Evolutionary conservation across 2,888 invertebrate genomes (phyloP), one percentile per base, ranked within the genome.

Genomic region (Pseudoips prasinana): DNA sequence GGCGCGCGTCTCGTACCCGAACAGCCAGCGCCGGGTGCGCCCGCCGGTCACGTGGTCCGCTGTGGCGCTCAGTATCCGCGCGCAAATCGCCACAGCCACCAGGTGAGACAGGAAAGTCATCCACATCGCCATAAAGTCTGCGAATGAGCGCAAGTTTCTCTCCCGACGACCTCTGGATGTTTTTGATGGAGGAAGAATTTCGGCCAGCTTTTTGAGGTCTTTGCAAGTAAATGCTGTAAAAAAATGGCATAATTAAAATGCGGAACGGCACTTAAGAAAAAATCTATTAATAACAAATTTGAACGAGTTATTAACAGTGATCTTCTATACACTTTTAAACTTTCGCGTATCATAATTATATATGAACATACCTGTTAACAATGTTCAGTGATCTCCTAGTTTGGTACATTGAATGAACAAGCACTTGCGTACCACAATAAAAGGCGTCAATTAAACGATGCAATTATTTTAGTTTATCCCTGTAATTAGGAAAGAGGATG

Each of bases 41-140:
- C 91, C 91, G 8, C 84, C 90, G 17, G 90, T 91, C 36, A 92
- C 90, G 46, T 92, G 92, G 56, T 92, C 92, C 4, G 92, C 89
- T 0, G 92, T 91, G 1, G 92, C 91, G 39, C 91, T 91, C 8
- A 92, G 82, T 8, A 91, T 88, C 42, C 92, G 78, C 7, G 92
- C 91, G 51, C 91, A 92, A 0, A 91, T 90, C 0, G 92, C 92
- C 10, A 91, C 90, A 1, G 92, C 91, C 10, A 90, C 90, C 44
- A 92, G 58, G 49, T 91, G 89, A 1, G 90, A 90, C 17, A 92
- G 78, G 50, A 92, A 89, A 11, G 86, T 83, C 74, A 91, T 81
- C 92, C 92, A 92, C 69, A 91, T 84, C 2, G 88, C 84, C 74
- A 91, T 84, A 58, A 91, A 92, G 56, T 90, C 89, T 5, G 89